Conservation (phyloP, 2,888 invertebrate species). For the Erannis defoliaria region DNA sequence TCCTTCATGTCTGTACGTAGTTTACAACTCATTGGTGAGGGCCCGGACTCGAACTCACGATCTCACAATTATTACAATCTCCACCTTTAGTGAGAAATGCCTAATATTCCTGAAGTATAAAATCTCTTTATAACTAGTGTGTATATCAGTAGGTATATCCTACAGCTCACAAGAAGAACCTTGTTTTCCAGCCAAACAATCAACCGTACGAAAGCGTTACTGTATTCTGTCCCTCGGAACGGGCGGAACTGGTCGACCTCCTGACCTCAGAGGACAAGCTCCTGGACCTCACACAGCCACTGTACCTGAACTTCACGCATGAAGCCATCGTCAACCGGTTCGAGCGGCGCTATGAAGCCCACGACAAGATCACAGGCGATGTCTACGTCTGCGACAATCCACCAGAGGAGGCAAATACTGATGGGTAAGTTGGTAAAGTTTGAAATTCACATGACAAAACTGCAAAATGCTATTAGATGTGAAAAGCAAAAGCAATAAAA, state of each 20-base stretch:
- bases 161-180: no score
- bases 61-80: no score
- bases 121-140: not conserved
- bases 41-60: no score
- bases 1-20: no score
- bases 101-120: no score
- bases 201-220: conserved; percentile 94
- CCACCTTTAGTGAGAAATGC: no score
- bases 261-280: conserved; percentile 92
- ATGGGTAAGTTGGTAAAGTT: conserved; percentile 78
- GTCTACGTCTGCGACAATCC: conserved; percentile 91
- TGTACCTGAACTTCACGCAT: conserved; percentile 96
- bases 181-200: conserved; percentile 90
- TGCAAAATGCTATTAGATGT: no score
- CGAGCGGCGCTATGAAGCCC: conserved; percentile 88
- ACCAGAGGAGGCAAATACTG: conserved; percentile 85
- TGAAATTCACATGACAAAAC: not conserved
- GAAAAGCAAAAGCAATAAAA: no score
- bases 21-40: no score
- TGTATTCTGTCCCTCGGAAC: conserved; percentile 93
- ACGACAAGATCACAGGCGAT: conserved; percentile 93
- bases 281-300: conserved; percentile 92
- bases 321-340: conserved; percentile 92
- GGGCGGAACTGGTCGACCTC: conserved; percentile 90
- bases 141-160: not conserved